Evolutionary conservation across 2,888 invertebrate genomes (phyloP).

Genomic region (Metallyticus violacea): DNA sequence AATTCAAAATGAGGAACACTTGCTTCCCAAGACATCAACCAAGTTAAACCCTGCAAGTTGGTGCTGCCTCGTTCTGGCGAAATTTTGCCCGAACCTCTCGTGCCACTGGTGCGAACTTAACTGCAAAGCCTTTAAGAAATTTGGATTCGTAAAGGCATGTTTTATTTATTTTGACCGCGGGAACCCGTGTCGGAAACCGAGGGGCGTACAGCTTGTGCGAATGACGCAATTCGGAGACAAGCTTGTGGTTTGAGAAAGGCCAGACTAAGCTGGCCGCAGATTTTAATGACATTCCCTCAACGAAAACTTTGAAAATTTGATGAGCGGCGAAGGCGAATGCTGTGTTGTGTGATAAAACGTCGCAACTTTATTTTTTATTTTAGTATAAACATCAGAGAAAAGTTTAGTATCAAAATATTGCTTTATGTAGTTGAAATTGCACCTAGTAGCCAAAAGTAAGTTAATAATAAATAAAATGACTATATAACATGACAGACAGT

Average conservation of each 20-base stretch:
- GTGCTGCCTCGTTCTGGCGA: background rate
- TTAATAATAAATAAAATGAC: too few species aligned
- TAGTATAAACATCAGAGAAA: too few species aligned
- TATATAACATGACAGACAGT: too few species aligned
- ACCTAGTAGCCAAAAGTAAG: too few species aligned
- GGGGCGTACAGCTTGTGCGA: background rate
- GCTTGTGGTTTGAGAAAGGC: background rate
- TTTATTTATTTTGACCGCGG: background rate
- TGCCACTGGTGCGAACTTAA: background rate
- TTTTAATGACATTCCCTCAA: background rate
- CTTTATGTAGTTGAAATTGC: too few species aligned
- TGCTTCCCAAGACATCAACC: background rate
- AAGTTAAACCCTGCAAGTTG: background rate
- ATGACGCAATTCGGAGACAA: too few species aligned
- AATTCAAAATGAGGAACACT: slow-evolving; percentile 1
- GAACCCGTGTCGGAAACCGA: background rate
- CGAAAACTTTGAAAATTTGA: too few species aligned
- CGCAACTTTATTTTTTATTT: too few species aligned
- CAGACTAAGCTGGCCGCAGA: too few species aligned
- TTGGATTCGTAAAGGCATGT: background rate
- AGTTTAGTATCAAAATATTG: too few species aligned
- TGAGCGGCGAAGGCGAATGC: too few species aligned
- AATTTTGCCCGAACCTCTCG: background rate
- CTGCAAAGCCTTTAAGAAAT: background rate
- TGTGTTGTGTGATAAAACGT: too few species aligned